Percentiles rank a stretch among this genome's conserved stretches.
Evolutionary conservation across 1,140 invertebrate species (phyloP).

Genomic region (Hirudo medicinalis): DNA sequence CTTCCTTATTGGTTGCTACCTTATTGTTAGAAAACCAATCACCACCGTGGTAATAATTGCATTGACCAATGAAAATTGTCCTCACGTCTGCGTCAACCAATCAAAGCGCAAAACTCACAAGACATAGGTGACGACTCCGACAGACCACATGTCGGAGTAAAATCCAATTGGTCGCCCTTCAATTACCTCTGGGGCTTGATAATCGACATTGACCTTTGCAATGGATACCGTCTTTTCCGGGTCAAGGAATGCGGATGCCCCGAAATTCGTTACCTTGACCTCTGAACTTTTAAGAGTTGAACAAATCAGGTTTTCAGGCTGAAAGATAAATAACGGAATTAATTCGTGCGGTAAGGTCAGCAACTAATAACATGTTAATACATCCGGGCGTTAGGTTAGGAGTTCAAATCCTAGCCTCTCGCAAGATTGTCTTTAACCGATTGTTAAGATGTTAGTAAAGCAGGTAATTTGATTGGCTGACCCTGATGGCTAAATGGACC

Average conservation of each 20-base stretch:
- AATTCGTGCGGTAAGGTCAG: neutral
- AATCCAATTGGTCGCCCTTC: constrained; percentile 95
- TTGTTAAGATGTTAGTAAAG: neutral
- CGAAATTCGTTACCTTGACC: constrained; percentile 97
- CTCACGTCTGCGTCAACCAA: neutral
- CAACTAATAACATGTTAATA: too few relatives aligned
- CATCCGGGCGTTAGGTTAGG: too few relatives aligned
- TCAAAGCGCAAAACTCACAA: constrained; percentile 54
- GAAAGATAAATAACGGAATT: constrained; percentile 17
- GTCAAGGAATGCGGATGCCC: constrained; percentile 88
- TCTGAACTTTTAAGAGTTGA: constrained; percentile 84
- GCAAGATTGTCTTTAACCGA: neutral
- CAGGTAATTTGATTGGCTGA: constrained; percentile 21
- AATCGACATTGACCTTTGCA: constrained; percentile 87
- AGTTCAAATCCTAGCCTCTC: too few relatives aligned
- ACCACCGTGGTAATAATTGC: too few relatives aligned
- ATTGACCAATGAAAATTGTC: too few relatives aligned
- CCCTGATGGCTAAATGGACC: constrained; percentile 68
- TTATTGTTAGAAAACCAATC: neutral
- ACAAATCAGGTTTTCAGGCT: constrained; percentile 99
- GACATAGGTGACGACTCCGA: constrained; percentile 91
- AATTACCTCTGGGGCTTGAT: constrained; percentile 97
- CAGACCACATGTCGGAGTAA: constrained; percentile 99
- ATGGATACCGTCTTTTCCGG: constrained; percentile 98
- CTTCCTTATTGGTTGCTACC: neutral